Evolutionary conservation across 2,888 invertebrate species (phyloP).

Genomic region (Eudasyphora cyanicolor): DNA sequence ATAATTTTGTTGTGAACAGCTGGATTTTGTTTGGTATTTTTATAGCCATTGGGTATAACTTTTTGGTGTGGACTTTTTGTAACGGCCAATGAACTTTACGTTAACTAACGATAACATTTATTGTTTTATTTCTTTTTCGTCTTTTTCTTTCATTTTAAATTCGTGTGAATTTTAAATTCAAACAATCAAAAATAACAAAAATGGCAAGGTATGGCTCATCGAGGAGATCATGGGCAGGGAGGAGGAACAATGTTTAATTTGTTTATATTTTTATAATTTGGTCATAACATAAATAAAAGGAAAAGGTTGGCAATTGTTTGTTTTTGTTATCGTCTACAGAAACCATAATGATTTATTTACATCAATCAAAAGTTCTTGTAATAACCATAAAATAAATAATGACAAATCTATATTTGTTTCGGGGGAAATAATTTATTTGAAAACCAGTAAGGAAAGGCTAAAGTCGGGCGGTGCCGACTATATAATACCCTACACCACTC

Average conservation of each 20-base stretch:
- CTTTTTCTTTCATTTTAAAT: not conserved
- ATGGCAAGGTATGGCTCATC: not conserved
- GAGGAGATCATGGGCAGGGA: not conserved
- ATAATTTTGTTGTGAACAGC: not conserved
- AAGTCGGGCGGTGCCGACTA: too few species aligned
- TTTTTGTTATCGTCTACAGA: conserved; percentile 38
- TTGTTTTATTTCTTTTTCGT: conserved; percentile 25
- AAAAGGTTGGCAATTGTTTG: conserved; percentile 3
- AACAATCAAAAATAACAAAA: not conserved
- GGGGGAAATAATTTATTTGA: too few species aligned
- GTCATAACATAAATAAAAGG: too few species aligned
- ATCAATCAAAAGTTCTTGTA: too few species aligned
- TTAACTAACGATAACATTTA: conserved; percentile 27
- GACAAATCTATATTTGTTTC: too few species aligned
- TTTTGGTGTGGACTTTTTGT: not conserved
- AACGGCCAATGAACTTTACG: conserved; percentile 56
- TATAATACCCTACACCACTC: too few species aligned
- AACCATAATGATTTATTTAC: conserved; percentile 50
- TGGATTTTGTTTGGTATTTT: conserved; percentile 13
- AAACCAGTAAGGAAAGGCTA: too few species aligned
- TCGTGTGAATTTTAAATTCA: conserved; percentile 33
- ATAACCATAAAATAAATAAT: too few species aligned
- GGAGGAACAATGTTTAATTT: not conserved
- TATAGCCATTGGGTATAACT: conserved; percentile 23
- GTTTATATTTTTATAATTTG: conserved; percentile 59